Evolutionary conservation across 2,113 vertebrate species (phyloP), one percentile per base, ranked within the genome.

Genomic region (Stomatorhinus ivindoensis): DNA sequence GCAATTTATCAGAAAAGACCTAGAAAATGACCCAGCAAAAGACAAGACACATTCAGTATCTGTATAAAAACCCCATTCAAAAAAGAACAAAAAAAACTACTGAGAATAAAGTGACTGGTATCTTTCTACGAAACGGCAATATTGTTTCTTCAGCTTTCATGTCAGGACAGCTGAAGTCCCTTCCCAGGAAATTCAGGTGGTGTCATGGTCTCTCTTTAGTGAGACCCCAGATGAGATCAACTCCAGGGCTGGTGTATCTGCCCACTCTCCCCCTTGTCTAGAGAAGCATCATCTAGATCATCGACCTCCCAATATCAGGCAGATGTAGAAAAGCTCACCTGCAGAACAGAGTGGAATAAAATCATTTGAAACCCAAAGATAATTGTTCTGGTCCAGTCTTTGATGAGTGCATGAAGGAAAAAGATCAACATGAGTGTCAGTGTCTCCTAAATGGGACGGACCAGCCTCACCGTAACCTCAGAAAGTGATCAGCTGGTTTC

Each of bases 71-170:
- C 82, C 82, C 39, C 19, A 46, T 47, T 84, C 82, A 46, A 84
- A 84, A 84, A 84, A 84, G 44, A 10, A 84, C 82, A 84, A 84
- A 84, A 84, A 51, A 61, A n/a, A 80, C 19, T 80, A 19, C 35
- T 80, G 5, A 35, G 35, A 39, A 80, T 42, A 80, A 80, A 80
- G 35, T 42, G 35, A 39, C 35, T 80, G 73, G 13, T 15, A 35
- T 39, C 73, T 80, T 42, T 80, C 61, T 69, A 69, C 0, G 10
- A 69, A 69, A 69, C 10, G 10, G n/a, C 61, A 27, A 69, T 11
- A 69, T 69, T 69, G 61, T 31, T 69, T 13, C 61, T 69, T 31
- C 61, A 69, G n/a, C 61, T 69, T 69, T 27, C 10, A 27, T 69
- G 61, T 31, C 73, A 2, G 73, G 31, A 80, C 73, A 80, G 69